Evolutionary conservation across 2,888 invertebrate species (phyloP).

Genomic region (Trachelus stipa): DNA sequence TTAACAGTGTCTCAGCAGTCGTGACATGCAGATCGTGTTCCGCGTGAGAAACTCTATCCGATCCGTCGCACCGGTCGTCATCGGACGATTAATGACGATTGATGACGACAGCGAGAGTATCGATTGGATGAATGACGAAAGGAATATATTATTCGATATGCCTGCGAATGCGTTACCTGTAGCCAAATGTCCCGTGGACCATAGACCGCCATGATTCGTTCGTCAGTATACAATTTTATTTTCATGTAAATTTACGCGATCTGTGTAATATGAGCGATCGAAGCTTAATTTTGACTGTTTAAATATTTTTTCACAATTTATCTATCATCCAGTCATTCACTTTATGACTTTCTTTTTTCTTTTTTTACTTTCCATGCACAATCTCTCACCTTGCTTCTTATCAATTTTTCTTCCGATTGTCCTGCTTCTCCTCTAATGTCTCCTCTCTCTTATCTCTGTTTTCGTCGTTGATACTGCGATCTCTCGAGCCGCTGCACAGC

Average conservation of each 20-base stretch:
- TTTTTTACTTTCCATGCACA: neutral
- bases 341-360: neutral
- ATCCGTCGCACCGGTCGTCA: neutral
- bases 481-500: constrained; percentile 56
- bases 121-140: neutral
- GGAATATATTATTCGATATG: constrained; percentile 18
- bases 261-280: neutral
- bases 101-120: neutral
- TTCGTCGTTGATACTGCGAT: constrained; percentile 15
- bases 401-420: neutral
- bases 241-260: neutral
- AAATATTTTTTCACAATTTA: neutral
- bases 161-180: constrained; percentile 43
- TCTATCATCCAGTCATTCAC: neutral
- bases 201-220: constrained; percentile 55
- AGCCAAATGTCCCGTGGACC: constrained; percentile 63
- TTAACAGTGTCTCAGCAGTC: neutral
- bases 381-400: neutral
- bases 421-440: neutral
- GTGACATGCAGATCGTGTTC: neutral
- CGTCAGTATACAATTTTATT: constrained; percentile 11
- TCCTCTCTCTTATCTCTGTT: neutral
- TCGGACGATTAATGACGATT: neutral
- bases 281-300: neutral
- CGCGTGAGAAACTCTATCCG: neutral